Base-by-base conservation (phyloP, 2,888 invertebrate species). In the Serrognathus titanus region DNA sequence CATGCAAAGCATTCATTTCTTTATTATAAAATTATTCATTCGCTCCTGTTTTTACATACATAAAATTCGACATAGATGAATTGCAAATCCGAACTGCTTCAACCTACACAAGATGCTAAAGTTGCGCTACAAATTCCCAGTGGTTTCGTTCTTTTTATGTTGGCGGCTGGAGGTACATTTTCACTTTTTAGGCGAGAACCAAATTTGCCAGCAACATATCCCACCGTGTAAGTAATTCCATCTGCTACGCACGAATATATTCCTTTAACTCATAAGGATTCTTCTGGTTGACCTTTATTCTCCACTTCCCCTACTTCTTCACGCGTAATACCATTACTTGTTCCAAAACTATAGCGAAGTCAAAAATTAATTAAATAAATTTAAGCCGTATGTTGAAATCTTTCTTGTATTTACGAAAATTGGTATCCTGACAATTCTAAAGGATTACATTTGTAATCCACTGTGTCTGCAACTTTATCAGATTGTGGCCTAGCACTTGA, bases 191-290 rank as follows among this genome's bases (percentile, higher is more conserved):
- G 80, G 69, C 80, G 80, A 75, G 78, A 82, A 59, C 82, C 82
- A 61, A 81, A 79, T 66, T 82, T 80, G 65, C 82, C 82, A 55
- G 83, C 82, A 1, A 75, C 74, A 65, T 80, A 83, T 49, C 68
- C 75, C 3, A 81, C 71, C 46, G 77, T 77, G 63, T 79, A 77
- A 48, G 71, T 72, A 53, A 76, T 73, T 51, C 82, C 82, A 66
- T 82, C 81, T 11, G 76, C 70, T 8, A 75, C 65, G 71, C 78
- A 81, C 48, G 77, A 74, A 57, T 77, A 75, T 12, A 73, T 73
- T 13, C 81, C 81, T 20, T 71, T 72, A 3, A 81, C 78, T 0
- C 74, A 72, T 35, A 80, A 61, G 2, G 76, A 75, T 66, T 79
- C 79, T 51, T 79, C 69, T 5, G 80, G 79, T 2, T 77, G 74